Evolutionary conservation across 2,797 vertebrate genomes (phyloP).

Genomic region (Ctenosaura bakeri): DNA sequence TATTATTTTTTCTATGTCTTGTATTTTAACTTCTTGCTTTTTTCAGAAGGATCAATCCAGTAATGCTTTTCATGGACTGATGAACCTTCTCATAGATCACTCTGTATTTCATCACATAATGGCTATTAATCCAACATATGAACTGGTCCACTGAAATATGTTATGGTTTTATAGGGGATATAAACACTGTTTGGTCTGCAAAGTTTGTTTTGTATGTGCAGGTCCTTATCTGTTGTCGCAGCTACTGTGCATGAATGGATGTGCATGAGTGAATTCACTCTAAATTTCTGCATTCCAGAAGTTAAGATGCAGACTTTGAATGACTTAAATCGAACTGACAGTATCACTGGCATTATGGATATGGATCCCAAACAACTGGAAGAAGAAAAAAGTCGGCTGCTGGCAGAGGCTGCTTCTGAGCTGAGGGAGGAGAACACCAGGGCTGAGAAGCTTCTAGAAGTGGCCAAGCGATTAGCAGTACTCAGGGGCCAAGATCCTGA

Average conservation of each 20-base stretch:
- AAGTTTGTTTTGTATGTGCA: too few relatives aligned
- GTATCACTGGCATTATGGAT: constrained; percentile 74
- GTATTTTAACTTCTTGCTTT: background rate
- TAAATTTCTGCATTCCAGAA: constrained; percentile 59
- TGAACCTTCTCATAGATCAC: background rate
- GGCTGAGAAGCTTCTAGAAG: constrained; percentile 87
- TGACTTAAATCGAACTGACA: constrained; percentile 84
- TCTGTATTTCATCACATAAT: background rate
- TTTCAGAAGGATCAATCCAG: background rate
- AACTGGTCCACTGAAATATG: background rate
- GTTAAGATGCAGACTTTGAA: constrained; percentile 80
- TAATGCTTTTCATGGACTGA: background rate
- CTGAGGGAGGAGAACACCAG: constrained; percentile 86
- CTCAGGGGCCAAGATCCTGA: constrained; percentile 92
- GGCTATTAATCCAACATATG: background rate
- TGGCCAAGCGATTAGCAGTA: constrained; percentile 89
- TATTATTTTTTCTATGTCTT: background rate
- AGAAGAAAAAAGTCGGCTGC: constrained; percentile 86
- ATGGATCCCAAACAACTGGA: constrained; percentile 85
- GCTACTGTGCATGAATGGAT: too few relatives aligned
- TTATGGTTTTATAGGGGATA: background rate
- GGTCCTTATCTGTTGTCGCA: background rate
- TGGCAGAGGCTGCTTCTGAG: constrained; percentile 89
- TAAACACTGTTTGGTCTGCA: background rate
- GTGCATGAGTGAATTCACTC: background rate